Evolutionary conservation across 2,888 invertebrate species (phyloP), one percentile per base, ranked within the genome.

Genomic region (Agrochola circellaris): DNA sequence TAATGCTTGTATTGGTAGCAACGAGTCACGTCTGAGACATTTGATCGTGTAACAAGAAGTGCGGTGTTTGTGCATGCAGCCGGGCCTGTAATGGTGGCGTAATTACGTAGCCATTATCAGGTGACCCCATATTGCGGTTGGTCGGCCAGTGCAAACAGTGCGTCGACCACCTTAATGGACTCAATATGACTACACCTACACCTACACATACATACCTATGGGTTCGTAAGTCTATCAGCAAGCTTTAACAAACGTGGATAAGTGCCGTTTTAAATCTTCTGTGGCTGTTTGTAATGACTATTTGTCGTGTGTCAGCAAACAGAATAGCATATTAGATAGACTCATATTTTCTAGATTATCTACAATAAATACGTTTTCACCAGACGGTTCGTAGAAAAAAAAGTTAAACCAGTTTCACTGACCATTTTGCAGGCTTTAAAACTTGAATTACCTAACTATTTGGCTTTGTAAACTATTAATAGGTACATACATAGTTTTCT

Each of bases 61-160:
- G 92, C 90, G 91, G 92, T 94, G 92, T 95, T 95, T 95, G 94
- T 86, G 90, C 90, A 89, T 90, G 89, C 90, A 89, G 83, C 83
- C 69, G 74, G 90, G 91, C 88, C 87, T 87, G 93, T 94, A 95
- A 94, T 95, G 92, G 92, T 89, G 91, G 92, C 92, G 93, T 96
- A 96, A 96, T 96, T 96, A 96, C 94, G 90, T 93, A 92, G 91
- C 90, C 93, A 95, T 95, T 96, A 96, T 96, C 96, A 91, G 92
- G 93, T 96, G 96, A 96, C 96, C 96, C 94, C 94, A 95, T 95
- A 95, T 94, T 95, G 95, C 91, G 95, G 96, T 94, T 89, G 92
- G 91, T 88, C 90, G 90, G 88, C 83, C 83, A 85, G 78, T 83
- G 79, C 87, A 87, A 88, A 88, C 89, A 87, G 87, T 88, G 88